Percentiles rank a stretch among this genome's conserved stretches.
Conservation (phyloP, 2,113 vertebrate species). For the Pampusana beccarii region DNA sequence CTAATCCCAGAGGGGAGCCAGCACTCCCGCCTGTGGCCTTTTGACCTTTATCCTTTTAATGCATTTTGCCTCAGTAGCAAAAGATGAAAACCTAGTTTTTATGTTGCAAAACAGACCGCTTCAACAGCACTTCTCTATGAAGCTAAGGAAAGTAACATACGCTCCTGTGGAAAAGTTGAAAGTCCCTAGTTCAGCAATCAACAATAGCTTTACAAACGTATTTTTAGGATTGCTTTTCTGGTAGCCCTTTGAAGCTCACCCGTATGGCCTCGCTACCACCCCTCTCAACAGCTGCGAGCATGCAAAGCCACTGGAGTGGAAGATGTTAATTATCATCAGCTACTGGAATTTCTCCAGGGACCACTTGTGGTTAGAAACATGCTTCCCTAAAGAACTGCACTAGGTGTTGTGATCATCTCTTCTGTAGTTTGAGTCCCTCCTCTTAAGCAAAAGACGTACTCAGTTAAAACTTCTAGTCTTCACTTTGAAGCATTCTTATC, state of each 20-base stretch:
- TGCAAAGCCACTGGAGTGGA: conserved; percentile 37
- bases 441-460: neutral
- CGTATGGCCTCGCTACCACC: neutral
- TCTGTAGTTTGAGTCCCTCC: neutral
- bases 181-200: conserved; percentile 1
- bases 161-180: conserved; percentile 9
- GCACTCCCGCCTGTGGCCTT: neutral
- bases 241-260: conserved; percentile 51
- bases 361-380: conserved; percentile 44
- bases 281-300: conserved; percentile 45
- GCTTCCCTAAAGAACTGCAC: neutral
- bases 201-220: conserved; percentile 8
- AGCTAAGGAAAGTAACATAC: conserved; percentile 14
- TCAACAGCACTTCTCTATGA: conserved; percentile 6
- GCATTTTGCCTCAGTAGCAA: conserved; percentile 52
- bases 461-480: neutral
- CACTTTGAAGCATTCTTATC: neutral
- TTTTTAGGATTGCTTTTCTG: neutral
- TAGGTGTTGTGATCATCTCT: neutral
- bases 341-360: conserved; percentile 68
- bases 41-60: conserved; percentile 65
- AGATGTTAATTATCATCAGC: conserved; percentile 67
- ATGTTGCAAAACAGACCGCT: conserved; percentile 33
- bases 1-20: conserved; percentile 66
- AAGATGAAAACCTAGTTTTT: conserved; percentile 55